Evolutionary conservation across 2,113 vertebrate genomes (phyloP), one percentile per base, ranked within the genome.

Genomic region (Oenanthe oenanthe): DNA sequence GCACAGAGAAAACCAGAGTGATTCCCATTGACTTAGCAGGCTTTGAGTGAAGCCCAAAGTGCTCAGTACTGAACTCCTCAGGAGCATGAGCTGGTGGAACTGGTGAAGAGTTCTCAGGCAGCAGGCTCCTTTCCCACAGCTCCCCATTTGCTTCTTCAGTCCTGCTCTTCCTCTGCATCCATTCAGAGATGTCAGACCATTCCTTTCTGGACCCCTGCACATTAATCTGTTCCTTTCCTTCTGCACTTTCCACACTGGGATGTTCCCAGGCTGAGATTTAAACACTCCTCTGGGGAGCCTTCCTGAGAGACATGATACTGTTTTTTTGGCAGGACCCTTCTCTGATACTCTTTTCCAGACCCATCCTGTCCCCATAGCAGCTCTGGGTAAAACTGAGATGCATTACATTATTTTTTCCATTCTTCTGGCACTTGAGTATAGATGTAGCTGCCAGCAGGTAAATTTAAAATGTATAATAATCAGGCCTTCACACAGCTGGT

Each of bases 381-480:
- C 47, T 62, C 34, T 2, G 25, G 20, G 29, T 70, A 88, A 66
- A 88, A 82, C 29, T 36, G 32, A 65, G 45, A 57, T 24, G 45
- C 36, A 58, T 95, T 85, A 58, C 9, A 3, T 34, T 54, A 40
- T 24, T 67, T 77, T 95, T 96, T 90, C 82, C 88, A 63, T 85
- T 80, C 14, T 88, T 90, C 56, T 86, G 58, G 38, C 8, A 0
- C 60, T 58, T 65, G 58, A 70, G 82, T 74, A 70, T 58, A 88
- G 76, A 83, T 20, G 26, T 80, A 86, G 75, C 67, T 93, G 85
- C 85, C 82, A 96, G 85, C 67, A 97, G 95, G 91, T 96, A 95
- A 88, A 85, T 93, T 92, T 88, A 80, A 90, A 92, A 73, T 13
- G 10, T 83, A 47, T 56, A 73, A 79, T 83, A 92, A 38, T 43